Conservation (phyloP, 2,113 vertebrate species). For the Cyprinodon brontotheroides region DNA sequence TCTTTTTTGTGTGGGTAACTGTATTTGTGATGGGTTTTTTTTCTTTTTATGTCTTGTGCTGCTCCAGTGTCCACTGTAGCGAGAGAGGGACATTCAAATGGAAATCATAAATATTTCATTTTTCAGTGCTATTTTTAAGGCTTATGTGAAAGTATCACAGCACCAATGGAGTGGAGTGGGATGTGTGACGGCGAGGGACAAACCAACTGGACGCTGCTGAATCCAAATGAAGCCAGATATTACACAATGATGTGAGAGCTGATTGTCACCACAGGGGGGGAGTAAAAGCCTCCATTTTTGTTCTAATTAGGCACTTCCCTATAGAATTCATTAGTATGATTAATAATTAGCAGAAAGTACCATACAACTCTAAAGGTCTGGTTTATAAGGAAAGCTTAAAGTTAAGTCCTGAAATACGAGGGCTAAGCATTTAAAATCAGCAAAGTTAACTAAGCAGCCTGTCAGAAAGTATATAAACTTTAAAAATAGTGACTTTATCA, state of each 20-base stretch:
- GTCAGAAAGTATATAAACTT: too few species aligned
- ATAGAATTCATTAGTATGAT: neutral
- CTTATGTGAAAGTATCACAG: conserved; percentile 50
- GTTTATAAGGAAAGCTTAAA: neutral
- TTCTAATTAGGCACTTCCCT: conserved; percentile 7
- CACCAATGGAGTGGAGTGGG: conserved; percentile 27
- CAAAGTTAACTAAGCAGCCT: neutral
- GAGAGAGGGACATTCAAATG: conserved; percentile 22
- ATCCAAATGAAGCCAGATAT: conserved; percentile 39
- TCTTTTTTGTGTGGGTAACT: conserved; percentile 78
- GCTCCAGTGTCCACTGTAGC: conserved; percentile 29
- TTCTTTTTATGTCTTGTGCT: conserved; percentile 43
- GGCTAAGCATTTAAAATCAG: neutral
- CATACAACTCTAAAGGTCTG: conserved; percentile 3
- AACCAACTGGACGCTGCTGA: conserved; percentile 30
- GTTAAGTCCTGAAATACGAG: neutral
- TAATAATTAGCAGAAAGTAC: neutral
- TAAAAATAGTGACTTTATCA: too few species aligned
- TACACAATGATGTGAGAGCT: conserved; percentile 13
- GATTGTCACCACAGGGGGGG: conserved; percentile 61
- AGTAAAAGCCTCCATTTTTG: conserved; percentile 40
- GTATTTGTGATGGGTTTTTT: conserved; percentile 47
- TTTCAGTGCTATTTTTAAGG: conserved; percentile 59
- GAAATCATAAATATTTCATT: conserved; percentile 69
- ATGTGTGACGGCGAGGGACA: conserved; percentile 38